A percentile compares a stretch with the other conserved stretches of the same genome.
Evolutionary conservation across 92 coral and sea anemone genomes (phyloP).

Genomic region (Porites divaricata): DNA sequence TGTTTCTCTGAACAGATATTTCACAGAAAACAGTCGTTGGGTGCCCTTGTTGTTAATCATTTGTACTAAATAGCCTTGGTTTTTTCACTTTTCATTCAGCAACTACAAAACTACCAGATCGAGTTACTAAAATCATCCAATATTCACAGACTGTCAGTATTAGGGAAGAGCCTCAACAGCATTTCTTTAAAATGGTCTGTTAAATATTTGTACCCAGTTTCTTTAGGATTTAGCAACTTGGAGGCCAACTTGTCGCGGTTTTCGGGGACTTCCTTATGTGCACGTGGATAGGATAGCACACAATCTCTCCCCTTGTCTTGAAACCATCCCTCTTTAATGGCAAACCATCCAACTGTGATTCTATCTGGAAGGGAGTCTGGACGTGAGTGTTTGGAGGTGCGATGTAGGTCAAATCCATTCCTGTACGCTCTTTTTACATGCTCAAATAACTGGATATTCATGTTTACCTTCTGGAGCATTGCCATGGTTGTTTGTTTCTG

Average conservation of each 20-base stretch:
- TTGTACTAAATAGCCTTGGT: not conserved
- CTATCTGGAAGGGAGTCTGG: conserved; percentile 46
- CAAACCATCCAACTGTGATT: conserved; percentile 57
- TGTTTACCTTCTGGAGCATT: conserved; percentile 45
- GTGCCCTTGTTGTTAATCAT: not conserved
- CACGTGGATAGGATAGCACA: conserved; percentile 30
- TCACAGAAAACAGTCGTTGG: too few relatives aligned
- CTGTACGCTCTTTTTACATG: conserved; percentile 28
- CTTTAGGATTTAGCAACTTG: conserved; percentile 15
- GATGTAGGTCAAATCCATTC: conserved; percentile 32
- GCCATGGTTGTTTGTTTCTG: conserved; percentile 45
- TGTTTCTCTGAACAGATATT: too few relatives aligned
- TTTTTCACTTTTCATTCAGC: not conserved
- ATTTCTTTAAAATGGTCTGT: conserved; percentile 39
- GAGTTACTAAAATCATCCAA: not conserved
- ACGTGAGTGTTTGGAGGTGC: conserved; percentile 29
- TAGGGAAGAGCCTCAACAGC: conserved; percentile 25
- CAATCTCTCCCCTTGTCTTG: conserved; percentile 25
- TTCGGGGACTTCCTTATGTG: conserved; percentile 20
- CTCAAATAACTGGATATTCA: conserved; percentile 20
- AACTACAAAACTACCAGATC: not conserved
- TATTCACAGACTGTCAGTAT: conserved; percentile 4
- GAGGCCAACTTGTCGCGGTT: not conserved
- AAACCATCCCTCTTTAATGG: conserved; percentile 50
- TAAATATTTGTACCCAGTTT: conserved; percentile 25